Evolutionary conservation across 2,888 invertebrate species (phyloP).

Genomic region (Dendrolimus houi): DNA sequence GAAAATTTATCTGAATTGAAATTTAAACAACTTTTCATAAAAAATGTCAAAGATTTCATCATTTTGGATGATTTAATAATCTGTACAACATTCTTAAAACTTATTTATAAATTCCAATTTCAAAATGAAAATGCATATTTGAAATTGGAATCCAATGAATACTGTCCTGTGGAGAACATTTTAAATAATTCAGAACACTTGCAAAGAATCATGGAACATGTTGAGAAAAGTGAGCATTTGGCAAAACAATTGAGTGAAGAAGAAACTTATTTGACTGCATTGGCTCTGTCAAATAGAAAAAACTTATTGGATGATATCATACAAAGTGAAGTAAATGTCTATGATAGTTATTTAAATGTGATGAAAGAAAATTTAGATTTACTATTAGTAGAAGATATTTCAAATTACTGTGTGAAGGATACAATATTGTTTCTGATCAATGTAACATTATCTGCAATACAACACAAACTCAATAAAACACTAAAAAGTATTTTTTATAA

Average conservation of each 20-base stretch:
- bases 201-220: conserved; percentile 36
- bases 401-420: conserved; percentile 37
- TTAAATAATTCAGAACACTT: conserved; percentile 40
- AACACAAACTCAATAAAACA: conserved; percentile 31
- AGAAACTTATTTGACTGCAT: conserved; percentile 38
- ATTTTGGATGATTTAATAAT: conserved; percentile 36
- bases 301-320: conserved; percentile 46
- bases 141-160: conserved; percentile 22
- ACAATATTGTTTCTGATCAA: conserved; percentile 36
- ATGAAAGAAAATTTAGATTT: conserved; percentile 25
- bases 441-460: conserved; percentile 23
- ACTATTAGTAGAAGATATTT: conserved; percentile 34
- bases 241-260: conserved; percentile 35
- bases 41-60: conserved; percentile 45
- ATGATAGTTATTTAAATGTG: conserved; percentile 45
- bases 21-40: conserved; percentile 39
- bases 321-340: conserved; percentile 27
- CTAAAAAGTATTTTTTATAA: conserved; percentile 30
- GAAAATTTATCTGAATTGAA: conserved; percentile 29
- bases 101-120: conserved; percentile 39
- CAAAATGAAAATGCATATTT: conserved; percentile 32
- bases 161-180: conserved; percentile 35
- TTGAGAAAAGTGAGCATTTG: conserved; percentile 35
- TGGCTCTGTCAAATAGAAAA: conserved; percentile 48
- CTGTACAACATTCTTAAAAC: conserved; percentile 47